A percentile compares a stretch with the other conserved stretches of the same genome.
phyloP scores from a whole-genome alignment of 2,888 invertebrate species.

The Meiosimyza platycephala region DNA sequence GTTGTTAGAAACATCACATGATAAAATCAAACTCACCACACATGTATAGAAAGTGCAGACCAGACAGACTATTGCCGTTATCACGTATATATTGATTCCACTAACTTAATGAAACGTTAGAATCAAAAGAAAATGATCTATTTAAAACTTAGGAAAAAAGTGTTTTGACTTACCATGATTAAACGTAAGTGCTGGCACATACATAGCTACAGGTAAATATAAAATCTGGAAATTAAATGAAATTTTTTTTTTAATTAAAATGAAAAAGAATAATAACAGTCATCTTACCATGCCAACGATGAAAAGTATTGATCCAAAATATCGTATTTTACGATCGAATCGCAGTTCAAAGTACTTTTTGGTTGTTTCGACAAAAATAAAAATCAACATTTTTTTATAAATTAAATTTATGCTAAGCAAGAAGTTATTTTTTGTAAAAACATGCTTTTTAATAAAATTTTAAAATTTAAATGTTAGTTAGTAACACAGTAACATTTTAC shows the following conservation, averaged over 20 bases:
- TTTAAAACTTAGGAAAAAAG: background rate
- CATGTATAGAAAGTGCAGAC: slow-evolving; percentile 90
- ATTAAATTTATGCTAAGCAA: no score
- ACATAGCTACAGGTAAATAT: slow-evolving; percentile 69
- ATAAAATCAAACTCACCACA: slow-evolving; percentile 73
- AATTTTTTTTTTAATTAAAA: background rate
- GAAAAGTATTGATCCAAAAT: slow-evolving; percentile 79
- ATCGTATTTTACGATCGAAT: slow-evolving; percentile 76
- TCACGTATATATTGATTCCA: slow-evolving; percentile 82
- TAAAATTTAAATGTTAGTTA: no score
- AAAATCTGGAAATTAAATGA: slow-evolving; percentile 49
- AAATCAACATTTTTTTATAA: no score
- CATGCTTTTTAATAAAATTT: no score
- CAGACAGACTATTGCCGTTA: slow-evolving; percentile 84
- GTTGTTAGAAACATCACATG: background rate
- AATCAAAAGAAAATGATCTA: background rate
- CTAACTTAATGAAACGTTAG: slow-evolving; percentile 53
- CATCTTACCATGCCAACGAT: slow-evolving; percentile 76
- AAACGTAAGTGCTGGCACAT: slow-evolving; percentile 80
- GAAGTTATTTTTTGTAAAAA: background rate
- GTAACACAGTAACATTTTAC: no score
- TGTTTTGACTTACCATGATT: slow-evolving; percentile 73
- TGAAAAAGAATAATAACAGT: background rate
- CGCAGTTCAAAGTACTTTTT: slow-evolving; percentile 77
- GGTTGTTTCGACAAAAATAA: slow-evolving; percentile 52